Conservation (phyloP, 1,140 invertebrate genomes). For the Anastrepha obliqua region DNA sequence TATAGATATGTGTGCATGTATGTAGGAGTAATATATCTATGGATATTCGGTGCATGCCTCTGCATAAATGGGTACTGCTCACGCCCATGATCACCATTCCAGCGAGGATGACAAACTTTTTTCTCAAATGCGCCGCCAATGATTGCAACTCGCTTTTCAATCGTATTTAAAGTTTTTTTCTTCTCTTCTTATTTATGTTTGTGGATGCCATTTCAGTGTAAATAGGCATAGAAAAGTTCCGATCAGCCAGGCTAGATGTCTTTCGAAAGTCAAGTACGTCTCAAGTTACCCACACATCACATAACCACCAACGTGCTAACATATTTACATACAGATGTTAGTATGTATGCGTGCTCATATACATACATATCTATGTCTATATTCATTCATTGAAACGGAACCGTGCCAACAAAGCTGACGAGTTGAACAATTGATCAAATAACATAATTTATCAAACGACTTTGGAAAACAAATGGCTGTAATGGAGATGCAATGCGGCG, state of each 20-base stretch:
- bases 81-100: not conserved
- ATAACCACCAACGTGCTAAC: not conserved
- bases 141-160: not conserved
- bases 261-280: constrained; percentile 36
- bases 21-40: not conserved
- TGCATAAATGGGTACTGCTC: not conserved
- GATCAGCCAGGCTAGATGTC: constrained; percentile 8
- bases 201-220: constrained; percentile 73
- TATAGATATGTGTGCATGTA: constrained; percentile 11
- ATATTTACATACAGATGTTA: not conserved
- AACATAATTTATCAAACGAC: constrained; percentile 72
- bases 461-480: constrained; percentile 59
- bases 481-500: constrained; percentile 39
- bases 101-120: constrained; percentile 8
- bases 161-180: not conserved
- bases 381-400: constrained; percentile 37
- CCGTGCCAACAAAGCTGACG: constrained; percentile 42
- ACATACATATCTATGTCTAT: not conserved
- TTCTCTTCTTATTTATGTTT: not conserved
- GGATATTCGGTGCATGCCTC: not conserved
- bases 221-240: constrained; percentile 58
- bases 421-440: constrained; percentile 72
- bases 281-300: constrained; percentile 33
- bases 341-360: not conserved
- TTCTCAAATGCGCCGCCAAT: not conserved